A percentile compares a stretch with the other conserved stretches of the same genome.
These are phyloP conservation scores for Pseudococcus jackbeardsleyi DNA, from an alignment of 2,888 invertebrate genomes.

Conservation along the genomic window DNA sequence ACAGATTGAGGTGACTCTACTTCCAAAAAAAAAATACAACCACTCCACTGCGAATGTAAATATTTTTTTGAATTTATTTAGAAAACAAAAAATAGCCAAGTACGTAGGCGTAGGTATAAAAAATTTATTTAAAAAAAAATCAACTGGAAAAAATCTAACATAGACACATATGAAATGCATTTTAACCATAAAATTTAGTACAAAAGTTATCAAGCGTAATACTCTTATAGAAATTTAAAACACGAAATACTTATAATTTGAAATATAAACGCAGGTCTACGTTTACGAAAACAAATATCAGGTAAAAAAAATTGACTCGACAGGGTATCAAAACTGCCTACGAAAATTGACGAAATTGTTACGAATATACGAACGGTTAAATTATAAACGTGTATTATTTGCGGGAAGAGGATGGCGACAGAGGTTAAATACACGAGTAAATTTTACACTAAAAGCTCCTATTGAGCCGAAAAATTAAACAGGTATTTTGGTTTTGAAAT, in stretches of 20 bases:
- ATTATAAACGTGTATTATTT: not conserved
- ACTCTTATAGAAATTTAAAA: not conserved
- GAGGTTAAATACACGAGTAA: not conserved
- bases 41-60: no score
- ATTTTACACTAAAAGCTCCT: not conserved
- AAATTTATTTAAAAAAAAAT: slow-evolving; percentile 23
- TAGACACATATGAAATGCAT: slow-evolving; percentile 8
- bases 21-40: not conserved
- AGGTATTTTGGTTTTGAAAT: not conserved
- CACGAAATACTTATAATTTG: not conserved
- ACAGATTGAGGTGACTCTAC: no score
- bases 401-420: not conserved
- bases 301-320: not conserved
- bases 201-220: slow-evolving; percentile 28
- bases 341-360: not conserved
- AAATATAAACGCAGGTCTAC: not conserved
- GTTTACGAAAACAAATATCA: not conserved
- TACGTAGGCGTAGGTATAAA: not conserved
- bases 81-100: no score
- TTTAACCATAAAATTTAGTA: slow-evolving; percentile 7
- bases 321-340: not conserved
- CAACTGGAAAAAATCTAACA: slow-evolving; percentile 35
- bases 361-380: not conserved
- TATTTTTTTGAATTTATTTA: no score
- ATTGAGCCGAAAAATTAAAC: not conserved